Percentiles rank a stretch among this genome's conserved stretches.
Conservation (phyloP, 2,113 vertebrate species). For the Aptenodytes forsteri region DNA sequence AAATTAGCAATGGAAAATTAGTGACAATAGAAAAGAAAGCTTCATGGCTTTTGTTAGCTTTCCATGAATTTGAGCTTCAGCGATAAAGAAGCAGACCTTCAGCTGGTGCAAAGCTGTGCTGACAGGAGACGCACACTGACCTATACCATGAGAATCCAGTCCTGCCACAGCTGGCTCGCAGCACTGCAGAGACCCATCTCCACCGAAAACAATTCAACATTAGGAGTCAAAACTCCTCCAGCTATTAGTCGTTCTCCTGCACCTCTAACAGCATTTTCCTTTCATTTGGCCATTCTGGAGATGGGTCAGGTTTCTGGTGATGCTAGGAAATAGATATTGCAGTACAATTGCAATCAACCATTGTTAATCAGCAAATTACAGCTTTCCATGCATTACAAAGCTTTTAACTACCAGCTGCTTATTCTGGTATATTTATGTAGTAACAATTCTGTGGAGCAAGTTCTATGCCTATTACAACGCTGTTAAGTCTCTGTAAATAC, state of each 20-base stretch:
- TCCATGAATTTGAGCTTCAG: background rate
- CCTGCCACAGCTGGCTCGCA: background rate
- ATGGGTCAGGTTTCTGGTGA: background rate
- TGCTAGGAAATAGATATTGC: background rate
- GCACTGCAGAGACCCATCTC: background rate
- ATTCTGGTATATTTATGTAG: background rate
- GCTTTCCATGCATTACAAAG: slow-evolving; percentile 25
- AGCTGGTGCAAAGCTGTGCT: background rate
- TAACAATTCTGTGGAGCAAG: slow-evolving; percentile 19
- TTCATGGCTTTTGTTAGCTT: background rate
- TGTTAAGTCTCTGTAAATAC: slow-evolving; percentile 21
- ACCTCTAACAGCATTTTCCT: background rate
- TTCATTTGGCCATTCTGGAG: background rate
- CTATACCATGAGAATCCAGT: background rate
- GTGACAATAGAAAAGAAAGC: background rate
- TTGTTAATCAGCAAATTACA: slow-evolving; percentile 64
- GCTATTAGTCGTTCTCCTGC: background rate
- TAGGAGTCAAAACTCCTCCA: background rate
- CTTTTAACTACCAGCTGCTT: slow-evolving; percentile 60
- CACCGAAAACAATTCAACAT: accelerated
- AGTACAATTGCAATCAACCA: background rate
- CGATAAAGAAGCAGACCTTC: background rate
- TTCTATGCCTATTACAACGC: background rate
- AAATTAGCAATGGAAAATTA: background rate
- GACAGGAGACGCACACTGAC: background rate